A percentile compares a stretch with the other conserved stretches of the same genome.
Evolutionary conservation across 2,888 invertebrate species (phyloP).

Genomic region (Tanaodytes sp.): DNA sequence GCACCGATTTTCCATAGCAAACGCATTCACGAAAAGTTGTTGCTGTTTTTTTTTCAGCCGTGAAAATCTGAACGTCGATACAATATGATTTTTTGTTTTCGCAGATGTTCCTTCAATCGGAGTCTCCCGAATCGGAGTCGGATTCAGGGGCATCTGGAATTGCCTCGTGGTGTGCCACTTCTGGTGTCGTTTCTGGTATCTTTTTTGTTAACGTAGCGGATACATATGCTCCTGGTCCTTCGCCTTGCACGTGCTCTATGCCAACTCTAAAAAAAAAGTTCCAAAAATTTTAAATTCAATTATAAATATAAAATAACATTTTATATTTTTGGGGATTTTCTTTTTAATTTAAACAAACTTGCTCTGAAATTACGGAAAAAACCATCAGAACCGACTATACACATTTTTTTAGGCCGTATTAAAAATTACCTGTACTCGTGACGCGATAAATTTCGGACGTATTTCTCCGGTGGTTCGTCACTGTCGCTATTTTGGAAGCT

Average conservation of each 20-base stretch:
- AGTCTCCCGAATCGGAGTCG: constrained; percentile 73
- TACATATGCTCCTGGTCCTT: constrained; percentile 80
- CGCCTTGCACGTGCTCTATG: constrained; percentile 88
- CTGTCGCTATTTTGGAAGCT: constrained; percentile 89
- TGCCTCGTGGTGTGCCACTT: constrained; percentile 59
- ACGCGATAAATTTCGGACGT: constrained; percentile 94
- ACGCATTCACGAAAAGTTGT: neutral
- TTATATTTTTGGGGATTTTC: too few species aligned
- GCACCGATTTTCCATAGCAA: constrained; percentile 18
- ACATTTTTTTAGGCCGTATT: too few species aligned
- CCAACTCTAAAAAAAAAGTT: constrained; percentile 79
- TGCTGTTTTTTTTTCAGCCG: too few species aligned
- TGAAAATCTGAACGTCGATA: too few species aligned
- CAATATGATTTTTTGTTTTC: constrained; percentile 10
- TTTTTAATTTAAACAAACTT: too few species aligned
- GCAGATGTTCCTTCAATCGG: constrained; percentile 20
- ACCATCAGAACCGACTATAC: too few species aligned
- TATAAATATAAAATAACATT: too few species aligned
- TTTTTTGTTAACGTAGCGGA: constrained; percentile 76
- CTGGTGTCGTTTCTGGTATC: constrained; percentile 68
- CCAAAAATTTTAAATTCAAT: too few species aligned
- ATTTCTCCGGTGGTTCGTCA: constrained; percentile 96
- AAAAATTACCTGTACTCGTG: constrained; percentile 93
- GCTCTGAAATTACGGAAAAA: too few species aligned
- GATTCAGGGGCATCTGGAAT: constrained; percentile 74